Evolutionary conservation across 2,113 vertebrate genomes (phyloP).

Genomic region (Hassar affinis): DNA sequence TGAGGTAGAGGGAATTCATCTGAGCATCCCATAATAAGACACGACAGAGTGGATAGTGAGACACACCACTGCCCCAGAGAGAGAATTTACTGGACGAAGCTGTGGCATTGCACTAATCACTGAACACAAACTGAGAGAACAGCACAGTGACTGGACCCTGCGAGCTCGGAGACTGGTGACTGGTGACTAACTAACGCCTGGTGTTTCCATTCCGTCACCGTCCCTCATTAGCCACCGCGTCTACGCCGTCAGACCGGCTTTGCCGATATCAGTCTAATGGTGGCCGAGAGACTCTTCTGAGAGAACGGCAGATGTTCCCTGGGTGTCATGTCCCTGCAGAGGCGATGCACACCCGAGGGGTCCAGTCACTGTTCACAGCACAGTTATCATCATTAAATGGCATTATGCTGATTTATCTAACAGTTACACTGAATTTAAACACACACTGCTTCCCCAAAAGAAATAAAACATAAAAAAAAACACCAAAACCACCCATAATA

Average conservation of each 20-base stretch:
- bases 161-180: too few species aligned
- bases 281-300: not conserved
- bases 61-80: constrained; percentile 70
- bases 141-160: constrained; percentile 26
- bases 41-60: constrained; percentile 78
- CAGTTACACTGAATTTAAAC: not conserved
- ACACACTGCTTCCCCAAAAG: constrained; percentile 24
- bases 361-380: constrained; percentile 28
- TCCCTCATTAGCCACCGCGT: not conserved
- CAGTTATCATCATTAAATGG: not conserved
- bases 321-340: not conserved
- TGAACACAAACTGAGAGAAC: constrained; percentile 43
- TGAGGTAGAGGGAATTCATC: constrained; percentile 99
- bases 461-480: not conserved
- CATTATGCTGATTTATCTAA: constrained; percentile 19
- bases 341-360: not conserved
- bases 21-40: constrained; percentile 86
- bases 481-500: constrained; percentile 60
- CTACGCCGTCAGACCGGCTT: too few species aligned
- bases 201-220: not conserved
- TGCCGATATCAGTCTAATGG: not conserved
- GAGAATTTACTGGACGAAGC: not conserved
- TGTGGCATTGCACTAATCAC: not conserved
- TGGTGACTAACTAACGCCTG: not conserved
- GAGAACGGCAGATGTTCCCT: too few species aligned